A percentile compares a stretch with the other conserved stretches of the same genome.
These are phyloP conservation scores for Drosophila fulvimacula DNA, from an alignment of 2,888 invertebrate species.

Conservation along the genomic window DNA sequence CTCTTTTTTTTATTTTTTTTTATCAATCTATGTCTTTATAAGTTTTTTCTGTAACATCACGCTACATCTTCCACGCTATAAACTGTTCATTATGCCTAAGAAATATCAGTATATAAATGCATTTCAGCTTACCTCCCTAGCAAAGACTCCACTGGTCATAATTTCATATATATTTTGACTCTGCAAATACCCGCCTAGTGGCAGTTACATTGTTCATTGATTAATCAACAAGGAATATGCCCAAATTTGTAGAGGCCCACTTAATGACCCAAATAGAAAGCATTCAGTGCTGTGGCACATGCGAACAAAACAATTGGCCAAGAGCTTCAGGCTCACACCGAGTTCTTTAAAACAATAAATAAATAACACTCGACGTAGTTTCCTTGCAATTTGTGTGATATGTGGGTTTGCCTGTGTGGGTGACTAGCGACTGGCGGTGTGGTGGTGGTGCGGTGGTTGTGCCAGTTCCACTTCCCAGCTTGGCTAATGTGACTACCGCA, in stretches of 20 bases:
- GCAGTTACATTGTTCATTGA: slow-evolving; percentile 2
- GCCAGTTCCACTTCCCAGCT: slow-evolving; percentile 3
- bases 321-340: background rate
- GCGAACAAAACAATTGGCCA: slow-evolving; percentile 15
- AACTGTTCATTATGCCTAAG: background rate
- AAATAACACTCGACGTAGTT: slow-evolving; percentile 54
- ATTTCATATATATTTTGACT: background rate
- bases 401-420: slow-evolving; percentile 22
- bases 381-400: slow-evolving; percentile 47
- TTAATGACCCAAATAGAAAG: slow-evolving; percentile 10
- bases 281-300: slow-evolving; percentile 21
- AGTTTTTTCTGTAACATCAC: too few relatives aligned
- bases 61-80: too few relatives aligned
- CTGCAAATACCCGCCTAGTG: background rate
- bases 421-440: background rate
- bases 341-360: slow-evolving; percentile 46
- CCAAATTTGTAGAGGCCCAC: background rate
- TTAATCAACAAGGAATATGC: background rate
- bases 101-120: background rate
- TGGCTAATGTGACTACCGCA: slow-evolving; percentile 59
- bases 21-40: too few relatives aligned
- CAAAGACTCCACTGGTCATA: background rate
- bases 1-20: too few relatives aligned
- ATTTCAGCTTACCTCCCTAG: too few relatives aligned
- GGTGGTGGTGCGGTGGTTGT: background rate